Base-by-base conservation (phyloP, 2,888 invertebrate genomes). In the Lamellibrachia columna region DNA sequence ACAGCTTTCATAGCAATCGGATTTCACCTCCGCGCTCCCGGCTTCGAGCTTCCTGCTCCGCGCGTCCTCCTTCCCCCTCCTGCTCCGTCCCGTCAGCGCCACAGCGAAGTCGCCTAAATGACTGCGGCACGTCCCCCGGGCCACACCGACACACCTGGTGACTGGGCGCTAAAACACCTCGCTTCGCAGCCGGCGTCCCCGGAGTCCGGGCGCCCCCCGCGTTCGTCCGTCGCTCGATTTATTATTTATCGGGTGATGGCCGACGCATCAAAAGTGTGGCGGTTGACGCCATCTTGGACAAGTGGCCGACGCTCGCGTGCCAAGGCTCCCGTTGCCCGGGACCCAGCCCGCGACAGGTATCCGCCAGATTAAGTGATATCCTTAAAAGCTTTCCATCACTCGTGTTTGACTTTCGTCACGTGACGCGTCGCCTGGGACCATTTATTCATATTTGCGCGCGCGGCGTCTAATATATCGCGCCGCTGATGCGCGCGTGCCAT, bases 371-470 rank as follows among this genome's bases (percentile, higher is more conserved):
- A 75, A 75, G 75, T 75, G 75, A 75, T 75, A 75, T 75, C 75
- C 75, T 75, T 75, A 75, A 75, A 75, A 75, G 75, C 75, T 75
- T 75, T 75, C 75, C 75, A 75, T 75, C 75, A 75, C 75, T 75
- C 75, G 75, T 75, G 75, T 75, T 75, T 75, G 75, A 75, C 75
- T 75, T 75, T 75, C 75, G 75, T 75, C 75, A 75, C 75, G 75
- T 75, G 75, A 75, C 75, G 75, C 22, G 75, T 22, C 75, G 22
- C 75, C 75, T n/a, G 75, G 75, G 75, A 75, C 75, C 75, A 75
- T 75, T 75, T 75, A 75, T 75, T 75, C 75, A 75, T 75, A 75
- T 75, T 75, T 75, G 75, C 75, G 75, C 75, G 75, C 75, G 75
- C 75, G 15, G 75, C 75, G 75, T 75, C 75, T 75, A 75, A 75